Evolutionary conservation across 2,113 vertebrate species (phyloP), one percentile per base, ranked within the genome.

Genomic region (Grallaria varia): DNA sequence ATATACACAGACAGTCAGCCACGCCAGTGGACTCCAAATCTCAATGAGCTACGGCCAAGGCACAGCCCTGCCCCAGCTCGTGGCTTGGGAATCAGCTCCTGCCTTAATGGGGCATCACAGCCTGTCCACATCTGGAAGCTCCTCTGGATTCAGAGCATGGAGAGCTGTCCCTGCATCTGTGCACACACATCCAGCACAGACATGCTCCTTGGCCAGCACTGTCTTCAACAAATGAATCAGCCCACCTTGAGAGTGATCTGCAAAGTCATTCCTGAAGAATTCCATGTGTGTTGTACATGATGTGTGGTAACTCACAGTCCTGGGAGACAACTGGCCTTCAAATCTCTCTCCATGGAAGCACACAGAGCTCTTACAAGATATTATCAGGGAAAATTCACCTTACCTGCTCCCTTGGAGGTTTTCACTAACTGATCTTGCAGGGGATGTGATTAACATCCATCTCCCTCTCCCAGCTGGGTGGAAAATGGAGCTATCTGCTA

Each of bases 1-100:
- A 98, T 97, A 97, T 86, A 96, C 95, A 97, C 52, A 87, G 97
- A 90, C 92, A 89, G 87, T 69, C 83, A 47, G 88, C 73, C 94
- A 79, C 40, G 53, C 59, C 94, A 74, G 39, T 10, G 25, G 87
- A 73, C 73, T 85, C 40, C 88, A 93, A 97, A 93, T 97, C 85
- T 96, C 96, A 72, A 37, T 90, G 96, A 97, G 96, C 68, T 55
- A 62, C 4, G 47, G 84, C 74, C 30, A 45, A 58, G 59, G 59
- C 6, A 6, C 78, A 71, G 85, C 84, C 71, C 64, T 93, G 69
- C 53, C 66, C 40, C n/a, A 55, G 35, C 47, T 62, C 67, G 28
- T 5, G 4, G 55, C 22, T 66, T 4, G 0, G 58, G 69, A 89
- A 89, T 72, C 47, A 59, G 88, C 69, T 76, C 64, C 88, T 84